phyloP scores from a whole-genome alignment of 35 echinoderm and acorn worm genomes.

The Lytechinus pictus region DNA sequence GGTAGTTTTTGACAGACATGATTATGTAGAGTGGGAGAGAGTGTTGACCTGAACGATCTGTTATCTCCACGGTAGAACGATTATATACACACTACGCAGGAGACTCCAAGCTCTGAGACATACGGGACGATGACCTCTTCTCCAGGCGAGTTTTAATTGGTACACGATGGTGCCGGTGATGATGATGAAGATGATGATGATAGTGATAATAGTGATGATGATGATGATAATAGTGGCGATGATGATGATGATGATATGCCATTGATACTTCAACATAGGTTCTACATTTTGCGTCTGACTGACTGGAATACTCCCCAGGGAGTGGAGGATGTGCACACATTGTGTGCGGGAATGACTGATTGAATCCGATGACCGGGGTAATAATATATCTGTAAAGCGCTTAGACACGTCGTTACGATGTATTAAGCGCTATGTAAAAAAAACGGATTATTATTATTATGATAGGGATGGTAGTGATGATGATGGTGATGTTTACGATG shows the following conservation, averaged over 20 bases:
- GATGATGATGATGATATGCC: background rate
- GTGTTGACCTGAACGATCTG: background rate
- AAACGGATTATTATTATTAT: too few species aligned
- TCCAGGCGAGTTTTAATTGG: background rate
- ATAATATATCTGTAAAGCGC: too few species aligned
- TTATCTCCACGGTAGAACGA: background rate
- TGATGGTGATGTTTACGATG: background rate
- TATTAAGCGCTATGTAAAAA: too few species aligned
- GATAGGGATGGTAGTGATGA: too few species aligned
- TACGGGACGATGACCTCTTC: conserved; percentile 7
- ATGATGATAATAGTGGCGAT: background rate
- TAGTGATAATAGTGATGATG: background rate
- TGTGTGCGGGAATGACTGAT: too few species aligned
- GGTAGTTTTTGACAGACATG: background rate
- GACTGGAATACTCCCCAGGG: too few species aligned
- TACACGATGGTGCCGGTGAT: background rate
- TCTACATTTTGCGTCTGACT: too few species aligned
- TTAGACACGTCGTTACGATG: too few species aligned
- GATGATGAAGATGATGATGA: background rate
- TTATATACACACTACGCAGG: background rate
- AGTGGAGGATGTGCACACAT: too few species aligned
- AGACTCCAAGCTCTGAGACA: background rate
- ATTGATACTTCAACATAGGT: background rate
- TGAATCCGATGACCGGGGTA: too few species aligned
- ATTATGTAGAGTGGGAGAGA: background rate